phyloP scores from a whole-genome alignment of 2,797 vertebrate genomes.

The Bradypodion pumilum region DNA sequence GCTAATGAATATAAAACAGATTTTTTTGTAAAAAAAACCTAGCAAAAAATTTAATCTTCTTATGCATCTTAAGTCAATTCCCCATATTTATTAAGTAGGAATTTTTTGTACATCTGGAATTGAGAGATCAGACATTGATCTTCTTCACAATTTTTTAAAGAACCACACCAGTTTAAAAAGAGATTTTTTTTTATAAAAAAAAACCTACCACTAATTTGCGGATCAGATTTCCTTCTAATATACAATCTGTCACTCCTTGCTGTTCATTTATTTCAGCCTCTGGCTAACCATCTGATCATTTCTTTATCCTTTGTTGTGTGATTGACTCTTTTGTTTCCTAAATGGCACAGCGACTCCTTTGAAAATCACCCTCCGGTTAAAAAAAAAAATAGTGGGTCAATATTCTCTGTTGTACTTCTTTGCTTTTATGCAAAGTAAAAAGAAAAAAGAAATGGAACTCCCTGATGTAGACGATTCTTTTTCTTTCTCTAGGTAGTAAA shows the following conservation, averaged over 20 bases:
- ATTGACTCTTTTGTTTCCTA: constrained; percentile 72
- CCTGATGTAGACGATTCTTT: background rate
- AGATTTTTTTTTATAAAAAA: constrained; percentile 48
- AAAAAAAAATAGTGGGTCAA: constrained; percentile 35
- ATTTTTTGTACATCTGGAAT: constrained; percentile 41
- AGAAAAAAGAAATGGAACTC: no score
- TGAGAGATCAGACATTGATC: constrained; percentile 59
- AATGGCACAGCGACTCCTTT: constrained; percentile 72
- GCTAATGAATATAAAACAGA: constrained; percentile 34
- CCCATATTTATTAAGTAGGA: constrained; percentile 39
- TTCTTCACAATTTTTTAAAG: constrained; percentile 64
- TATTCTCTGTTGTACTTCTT: constrained; percentile 22
- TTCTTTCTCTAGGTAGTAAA: constrained; percentile 3
- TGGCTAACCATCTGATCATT: constrained; percentile 77
- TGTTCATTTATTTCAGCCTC: constrained; percentile 74
- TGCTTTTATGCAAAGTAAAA: constrained; percentile 2
- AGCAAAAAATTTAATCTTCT: constrained; percentile 36
- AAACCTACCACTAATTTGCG: constrained; percentile 72
- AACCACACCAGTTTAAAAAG: constrained; percentile 31
- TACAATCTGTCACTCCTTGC: constrained; percentile 74
- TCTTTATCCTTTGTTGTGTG: constrained; percentile 65
- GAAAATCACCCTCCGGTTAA: constrained; percentile 56
- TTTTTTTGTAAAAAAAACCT: constrained; percentile 9
- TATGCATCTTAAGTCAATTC: constrained; percentile 41
- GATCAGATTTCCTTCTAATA: constrained; percentile 75